These are phyloP conservation scores for Meloidogyne chitwoodi DNA, from an alignment of 1,140 invertebrate genomes.

Conservation along the genomic window DNA sequence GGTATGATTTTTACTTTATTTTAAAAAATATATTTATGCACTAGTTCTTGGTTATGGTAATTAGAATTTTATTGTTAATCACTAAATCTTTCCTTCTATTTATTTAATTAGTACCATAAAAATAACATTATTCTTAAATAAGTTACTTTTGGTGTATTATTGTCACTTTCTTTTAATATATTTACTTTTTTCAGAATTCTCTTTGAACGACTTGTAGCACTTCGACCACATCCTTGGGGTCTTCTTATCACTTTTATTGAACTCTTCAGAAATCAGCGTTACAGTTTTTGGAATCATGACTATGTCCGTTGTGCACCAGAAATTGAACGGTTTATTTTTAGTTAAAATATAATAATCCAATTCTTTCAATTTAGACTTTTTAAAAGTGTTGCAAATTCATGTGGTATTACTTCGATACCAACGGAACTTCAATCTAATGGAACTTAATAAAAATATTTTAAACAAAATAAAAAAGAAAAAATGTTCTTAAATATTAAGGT, in stretches of 20 bases:
- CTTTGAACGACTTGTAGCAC: slow-evolving; percentile 90
- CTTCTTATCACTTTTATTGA: slow-evolving; percentile 97
- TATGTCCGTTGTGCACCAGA: slow-evolving; percentile 98
- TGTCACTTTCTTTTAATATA: no score
- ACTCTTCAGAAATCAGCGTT: slow-evolving; percentile 94
- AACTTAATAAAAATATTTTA: background rate
- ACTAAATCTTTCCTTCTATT: no score
- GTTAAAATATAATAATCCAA: background rate
- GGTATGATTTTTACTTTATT: slow-evolving; percentile 56
- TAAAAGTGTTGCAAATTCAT: slow-evolving; percentile 38
- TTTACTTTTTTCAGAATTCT: slow-evolving; percentile 71
- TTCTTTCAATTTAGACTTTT: slow-evolving; percentile 28
- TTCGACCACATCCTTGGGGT: slow-evolving; percentile 97
- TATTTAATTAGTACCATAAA: no score
- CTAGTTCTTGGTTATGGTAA: no score
- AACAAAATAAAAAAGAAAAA: background rate
- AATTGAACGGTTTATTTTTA: slow-evolving; percentile 49
- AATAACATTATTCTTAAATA: background rate
- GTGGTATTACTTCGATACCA: slow-evolving; percentile 20
- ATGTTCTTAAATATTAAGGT: background rate
- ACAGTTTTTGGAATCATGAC: slow-evolving; percentile 97
- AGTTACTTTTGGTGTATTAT: background rate
- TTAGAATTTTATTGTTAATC: no score
- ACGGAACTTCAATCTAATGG: slow-evolving; percentile 7
- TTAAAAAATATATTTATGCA: no score